Conservation (phyloP, 2,797 vertebrate genomes). For the Sardinella longiceps region DNA sequence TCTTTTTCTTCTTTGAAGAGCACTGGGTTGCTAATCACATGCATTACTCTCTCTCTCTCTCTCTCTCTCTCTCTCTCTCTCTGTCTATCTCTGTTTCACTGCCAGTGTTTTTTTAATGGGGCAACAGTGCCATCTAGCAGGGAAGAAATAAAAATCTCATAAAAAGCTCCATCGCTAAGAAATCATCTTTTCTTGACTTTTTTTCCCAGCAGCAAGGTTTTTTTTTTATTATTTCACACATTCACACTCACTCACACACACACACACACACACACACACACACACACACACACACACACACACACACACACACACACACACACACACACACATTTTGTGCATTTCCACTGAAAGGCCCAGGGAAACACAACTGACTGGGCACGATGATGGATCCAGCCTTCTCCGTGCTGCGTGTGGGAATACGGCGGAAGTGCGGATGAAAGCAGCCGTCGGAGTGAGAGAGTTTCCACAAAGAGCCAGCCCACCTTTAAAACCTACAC, state of each 20-base stretch:
- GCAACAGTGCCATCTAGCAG: constrained; percentile 84
- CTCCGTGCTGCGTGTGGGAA: constrained; percentile 74
- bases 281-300: too few relatives aligned
- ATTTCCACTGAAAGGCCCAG: constrained; percentile 62
- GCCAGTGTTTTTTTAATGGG: constrained; percentile 48
- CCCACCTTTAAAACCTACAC: constrained; percentile 72
- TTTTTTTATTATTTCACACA: background rate
- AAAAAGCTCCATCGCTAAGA: background rate
- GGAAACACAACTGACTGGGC: constrained; percentile 74
- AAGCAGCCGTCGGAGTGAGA: constrained; percentile 63
- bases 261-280: too few relatives aligned
- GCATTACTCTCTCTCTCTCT: constrained; percentile 1
- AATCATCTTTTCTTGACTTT: constrained; percentile 1
- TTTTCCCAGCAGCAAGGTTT: constrained; percentile 38
- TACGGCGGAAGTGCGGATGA: constrained; percentile 66
- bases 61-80: constrained; percentile 23
- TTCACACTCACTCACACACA: too few relatives aligned
- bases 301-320: too few relatives aligned
- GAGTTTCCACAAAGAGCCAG: constrained; percentile 65
- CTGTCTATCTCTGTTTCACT: background rate
- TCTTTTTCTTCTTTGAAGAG: constrained; percentile 10
- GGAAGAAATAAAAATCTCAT: constrained; percentile 32
- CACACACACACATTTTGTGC: background rate
- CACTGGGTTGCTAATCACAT: constrained; percentile 32
- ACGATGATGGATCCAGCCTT: constrained; percentile 77